These are phyloP conservation scores for Apamea epomidion DNA, from an alignment of 2,888 invertebrate genomes.

Conservation along the genomic window DNA sequence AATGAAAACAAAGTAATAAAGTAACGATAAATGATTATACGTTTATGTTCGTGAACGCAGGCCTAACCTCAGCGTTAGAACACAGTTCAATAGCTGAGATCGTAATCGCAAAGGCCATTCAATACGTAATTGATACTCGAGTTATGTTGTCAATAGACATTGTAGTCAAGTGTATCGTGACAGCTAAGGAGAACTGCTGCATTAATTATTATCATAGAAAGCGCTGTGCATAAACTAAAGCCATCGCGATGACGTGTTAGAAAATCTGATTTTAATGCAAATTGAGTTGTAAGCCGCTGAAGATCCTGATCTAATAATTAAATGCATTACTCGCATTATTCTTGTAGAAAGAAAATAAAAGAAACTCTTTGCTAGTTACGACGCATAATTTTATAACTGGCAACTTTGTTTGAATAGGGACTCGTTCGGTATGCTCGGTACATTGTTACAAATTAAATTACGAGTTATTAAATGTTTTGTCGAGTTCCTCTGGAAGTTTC, in stretches of 20 bases:
- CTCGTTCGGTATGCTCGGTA: constrained; percentile 25
- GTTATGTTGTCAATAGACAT: constrained; percentile 73
- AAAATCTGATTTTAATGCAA: constrained; percentile 63
- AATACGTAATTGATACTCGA: constrained; percentile 73
- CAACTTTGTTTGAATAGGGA: constrained; percentile 50
- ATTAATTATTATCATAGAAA: constrained; percentile 66
- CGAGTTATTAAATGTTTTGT: constrained; percentile 60
- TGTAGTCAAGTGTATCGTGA: constrained; percentile 71
- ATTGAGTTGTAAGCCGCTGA: constrained; percentile 58
- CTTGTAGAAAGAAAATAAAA: constrained; percentile 56
- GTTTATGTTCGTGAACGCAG: constrained; percentile 54
- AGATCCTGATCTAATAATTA: constrained; percentile 57
- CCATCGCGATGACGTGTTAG: constrained; percentile 49
- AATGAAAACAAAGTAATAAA: constrained; percentile 59
- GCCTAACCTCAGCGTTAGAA: constrained; percentile 64
- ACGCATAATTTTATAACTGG: constrained; percentile 53
- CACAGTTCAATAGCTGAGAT: constrained; percentile 73
- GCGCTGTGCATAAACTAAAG: constrained; percentile 54
- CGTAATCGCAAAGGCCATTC: constrained; percentile 73
- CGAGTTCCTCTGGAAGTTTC: constrained; percentile 55
- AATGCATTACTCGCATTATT: constrained; percentile 53
- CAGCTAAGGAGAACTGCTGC: constrained; percentile 63
- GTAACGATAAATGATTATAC: constrained; percentile 53
- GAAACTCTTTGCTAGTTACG: constrained; percentile 44
- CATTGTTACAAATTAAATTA: constrained; percentile 48